Evolutionary conservation across 2,797 vertebrate species (phyloP).

Genomic region (Merluccius polli): DNA sequence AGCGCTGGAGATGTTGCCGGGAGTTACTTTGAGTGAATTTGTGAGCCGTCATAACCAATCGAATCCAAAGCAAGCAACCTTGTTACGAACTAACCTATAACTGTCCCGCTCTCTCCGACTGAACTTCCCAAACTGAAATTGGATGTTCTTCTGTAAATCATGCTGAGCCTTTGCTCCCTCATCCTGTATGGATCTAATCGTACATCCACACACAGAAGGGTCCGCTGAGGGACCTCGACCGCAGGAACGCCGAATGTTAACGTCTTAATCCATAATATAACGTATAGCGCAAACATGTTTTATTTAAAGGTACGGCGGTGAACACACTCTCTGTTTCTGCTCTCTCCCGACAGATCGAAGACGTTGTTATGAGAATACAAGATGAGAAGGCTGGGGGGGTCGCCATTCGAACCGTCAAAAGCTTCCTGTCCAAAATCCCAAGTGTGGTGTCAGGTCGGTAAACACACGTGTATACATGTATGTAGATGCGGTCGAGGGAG

Average conservation of each 20-base stretch:
- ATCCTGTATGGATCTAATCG: not conserved
- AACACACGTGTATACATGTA: slow-evolving; percentile 7
- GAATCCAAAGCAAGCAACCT: not conserved
- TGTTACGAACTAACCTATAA: not conserved
- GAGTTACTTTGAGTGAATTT: no score
- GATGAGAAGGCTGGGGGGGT: slow-evolving; percentile 93
- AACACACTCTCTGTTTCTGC: slow-evolving; percentile 5
- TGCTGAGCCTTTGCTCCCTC: not conserved
- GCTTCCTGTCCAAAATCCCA: slow-evolving; percentile 96
- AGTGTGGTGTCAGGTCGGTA: slow-evolving; percentile 88
- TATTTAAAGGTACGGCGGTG: not conserved
- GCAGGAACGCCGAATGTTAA: not conserved
- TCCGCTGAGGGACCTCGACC: not conserved
- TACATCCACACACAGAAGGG: not conserved
- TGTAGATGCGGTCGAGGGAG: not conserved
- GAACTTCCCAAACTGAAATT: not conserved
- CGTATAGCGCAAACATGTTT: not conserved
- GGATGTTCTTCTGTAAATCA: not conserved
- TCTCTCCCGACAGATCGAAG: slow-evolving; percentile 84
- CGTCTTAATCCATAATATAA: not conserved
- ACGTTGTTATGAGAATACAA: slow-evolving; percentile 88
- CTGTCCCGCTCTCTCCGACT: not conserved
- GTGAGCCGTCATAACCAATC: not conserved
- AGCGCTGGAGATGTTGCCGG: no score
- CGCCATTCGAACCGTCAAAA: slow-evolving; percentile 92